A percentile compares a stretch with the other conserved stretches of the same genome.
Evolutionary conservation across 2,888 invertebrate species (phyloP).

Genomic region (Dicyrtomina minuta): DNA sequence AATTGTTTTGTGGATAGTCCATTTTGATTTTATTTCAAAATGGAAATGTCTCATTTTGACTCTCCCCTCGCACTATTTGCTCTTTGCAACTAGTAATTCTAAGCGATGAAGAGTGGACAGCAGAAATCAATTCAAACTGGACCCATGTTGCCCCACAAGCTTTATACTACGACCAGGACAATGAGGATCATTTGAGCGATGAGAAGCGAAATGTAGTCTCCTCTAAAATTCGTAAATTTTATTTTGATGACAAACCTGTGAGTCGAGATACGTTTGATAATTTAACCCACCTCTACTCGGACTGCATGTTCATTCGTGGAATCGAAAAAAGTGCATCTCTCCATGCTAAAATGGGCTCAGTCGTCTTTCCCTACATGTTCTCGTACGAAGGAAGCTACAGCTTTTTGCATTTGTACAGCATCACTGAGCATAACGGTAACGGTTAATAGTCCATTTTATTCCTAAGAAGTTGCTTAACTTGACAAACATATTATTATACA

Average conservation of each 20-base stretch:
- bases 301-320: slow-evolving; percentile 8
- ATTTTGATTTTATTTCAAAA: no score
- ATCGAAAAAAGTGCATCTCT: background rate
- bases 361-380: slow-evolving; percentile 8
- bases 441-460: background rate
- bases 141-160: background rate
- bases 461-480: background rate
- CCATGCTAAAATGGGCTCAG: background rate
- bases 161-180: background rate
- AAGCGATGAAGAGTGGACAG: background rate
- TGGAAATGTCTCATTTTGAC: no score
- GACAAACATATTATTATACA: no score
- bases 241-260: slow-evolving; percentile 7
- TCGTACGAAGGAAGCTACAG: slow-evolving; percentile 1
- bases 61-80: no score
- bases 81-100: background rate
- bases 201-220: background rate
- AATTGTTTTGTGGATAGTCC: no score
- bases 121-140: slow-evolving; percentile 3
- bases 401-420: slow-evolving; percentile 2
- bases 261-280: background rate
- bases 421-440: slow-evolving; percentile 9
- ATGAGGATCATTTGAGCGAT: slow-evolving; percentile 1
- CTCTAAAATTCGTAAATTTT: slow-evolving; percentile 2
- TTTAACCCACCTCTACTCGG: slow-evolving; percentile 5